Conservation (phyloP, 2,797 vertebrate species). For the Neosilurus hyrtlii region DNA sequence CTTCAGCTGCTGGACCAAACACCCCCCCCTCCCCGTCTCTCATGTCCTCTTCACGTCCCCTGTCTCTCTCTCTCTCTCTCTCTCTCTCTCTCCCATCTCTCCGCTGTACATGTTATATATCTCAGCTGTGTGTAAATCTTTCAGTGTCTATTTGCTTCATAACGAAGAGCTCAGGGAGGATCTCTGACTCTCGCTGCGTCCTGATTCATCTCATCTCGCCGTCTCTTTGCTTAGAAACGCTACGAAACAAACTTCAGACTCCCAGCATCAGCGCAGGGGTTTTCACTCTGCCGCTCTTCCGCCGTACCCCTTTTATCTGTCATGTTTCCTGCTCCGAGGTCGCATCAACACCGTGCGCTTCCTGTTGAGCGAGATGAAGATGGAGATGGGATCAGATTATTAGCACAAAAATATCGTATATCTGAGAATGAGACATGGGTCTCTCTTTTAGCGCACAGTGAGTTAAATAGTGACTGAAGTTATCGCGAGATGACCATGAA, state of each 20-base stretch:
- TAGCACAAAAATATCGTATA: too few species aligned
- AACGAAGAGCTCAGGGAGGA: conserved; percentile 19
- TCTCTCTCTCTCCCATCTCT: not conserved
- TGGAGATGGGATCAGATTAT: conserved; percentile 18
- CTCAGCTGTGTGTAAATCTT: conserved; percentile 55
- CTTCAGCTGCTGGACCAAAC: conserved; percentile 57
- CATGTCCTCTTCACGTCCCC: conserved; percentile 70
- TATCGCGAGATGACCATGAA: too few species aligned
- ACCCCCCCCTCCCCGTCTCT: conserved; percentile 67
- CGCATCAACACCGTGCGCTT: conserved; percentile 63
- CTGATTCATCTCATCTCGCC: conserved; percentile 15
- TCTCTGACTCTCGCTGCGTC: not conserved
- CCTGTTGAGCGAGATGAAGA: conserved; percentile 28
- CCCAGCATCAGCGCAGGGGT: conserved; percentile 37
- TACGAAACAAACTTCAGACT: conserved; percentile 40
- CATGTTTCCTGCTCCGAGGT: conserved; percentile 53
- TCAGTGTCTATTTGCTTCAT: conserved; percentile 63
- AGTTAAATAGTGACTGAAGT: too few species aligned
- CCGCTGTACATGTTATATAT: too few species aligned
- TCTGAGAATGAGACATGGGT: too few species aligned
- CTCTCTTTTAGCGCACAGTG: not conserved
- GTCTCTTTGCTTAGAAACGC: conserved; percentile 52
- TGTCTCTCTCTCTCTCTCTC: not conserved
- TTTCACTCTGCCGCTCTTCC: conserved; percentile 50
- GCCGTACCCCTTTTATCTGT: conserved; percentile 48